These are phyloP conservation scores for Tupaia tana DNA, from an alignment of 2,113 vertebrate genomes.

Conservation along the genomic window DNA sequence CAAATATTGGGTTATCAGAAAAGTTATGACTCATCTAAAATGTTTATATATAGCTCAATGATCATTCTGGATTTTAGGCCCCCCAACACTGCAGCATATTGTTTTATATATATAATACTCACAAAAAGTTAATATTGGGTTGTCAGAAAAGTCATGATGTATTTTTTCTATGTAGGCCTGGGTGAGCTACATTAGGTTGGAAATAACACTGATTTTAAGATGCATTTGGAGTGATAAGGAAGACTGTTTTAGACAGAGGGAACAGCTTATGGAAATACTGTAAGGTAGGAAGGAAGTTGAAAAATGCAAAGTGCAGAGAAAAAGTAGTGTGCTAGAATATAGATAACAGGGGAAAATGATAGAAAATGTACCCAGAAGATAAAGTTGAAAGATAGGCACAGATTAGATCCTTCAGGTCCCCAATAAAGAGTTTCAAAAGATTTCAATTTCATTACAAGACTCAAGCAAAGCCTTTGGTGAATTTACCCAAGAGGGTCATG, in stretches of 20 bases:
- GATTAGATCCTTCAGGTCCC: background rate
- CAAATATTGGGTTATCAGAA: slow-evolving; percentile 4
- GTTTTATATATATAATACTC: too few relatives aligned
- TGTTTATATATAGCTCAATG: too few relatives aligned
- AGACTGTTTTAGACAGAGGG: background rate
- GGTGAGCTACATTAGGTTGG: background rate
- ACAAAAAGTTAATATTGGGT: background rate
- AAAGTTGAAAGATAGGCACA: background rate
- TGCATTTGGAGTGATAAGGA: background rate
- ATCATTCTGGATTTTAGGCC: too few relatives aligned
- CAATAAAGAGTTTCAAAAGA: background rate
- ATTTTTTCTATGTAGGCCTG: background rate
- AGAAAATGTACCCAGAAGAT: background rate
- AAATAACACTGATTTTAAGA: background rate
- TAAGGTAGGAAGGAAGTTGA: background rate
- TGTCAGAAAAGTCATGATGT: background rate
- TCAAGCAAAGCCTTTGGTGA: background rate
- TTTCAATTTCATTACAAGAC: background rate
- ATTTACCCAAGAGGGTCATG: background rate
- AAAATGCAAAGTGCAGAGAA: background rate
- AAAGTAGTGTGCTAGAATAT: background rate
- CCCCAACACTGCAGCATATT: too few relatives aligned
- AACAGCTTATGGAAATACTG: background rate
- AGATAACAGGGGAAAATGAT: background rate
- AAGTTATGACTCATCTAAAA: background rate